Base-by-base conservation (phyloP, 2,113 vertebrate genomes). In the Sorex fumeus region DNA sequence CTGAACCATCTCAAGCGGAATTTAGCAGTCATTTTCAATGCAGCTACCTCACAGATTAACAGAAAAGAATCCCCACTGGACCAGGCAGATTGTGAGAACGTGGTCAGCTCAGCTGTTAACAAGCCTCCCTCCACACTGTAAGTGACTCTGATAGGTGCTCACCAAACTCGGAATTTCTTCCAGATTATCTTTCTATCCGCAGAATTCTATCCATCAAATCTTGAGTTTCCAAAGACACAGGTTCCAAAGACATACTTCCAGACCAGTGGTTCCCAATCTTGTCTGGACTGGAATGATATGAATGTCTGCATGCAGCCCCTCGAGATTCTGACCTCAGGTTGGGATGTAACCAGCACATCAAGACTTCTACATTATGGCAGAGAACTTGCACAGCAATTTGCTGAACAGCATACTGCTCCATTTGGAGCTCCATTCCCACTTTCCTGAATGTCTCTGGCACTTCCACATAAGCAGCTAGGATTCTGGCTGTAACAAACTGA, bases 211-310 rank as follows among this genome's bases (percentile, higher is more conserved):
- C 80, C 84, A 91, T 0, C 2, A 76, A 84, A 92, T 11, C n/a
- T 27, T 47, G 40, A 53, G 8, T 53, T 53, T 53, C 53, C 53
- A 53, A 53, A 53, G 53, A 19, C 53, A 53, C 53, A 89, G 62
- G 30, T 47, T 86, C 28, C 71, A 90, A 80, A 93, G 30, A 88
- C 32, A 13, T 23, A 85, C 69, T 43, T 91, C 70, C 1, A 83
- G 27, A 72, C 40, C 21, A 16, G 0, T 2, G 27, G 30, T 64
- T 85, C 32, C 62, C 53, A 91, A 50, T 76, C 27, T 43, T 40
- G 9, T 28, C 62, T 75, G 40, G 23, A 75, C 0, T 47, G 18
- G 57, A 85, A 67, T 62, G 28, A n/a, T 18, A 45, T 7, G 13
- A 1, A n/a, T 28, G 23, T 79, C 13, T 23, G 16, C 75, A 11